Base-by-base conservation (phyloP, 2,797 vertebrate species). In the Numenius phaeopus region DNA sequence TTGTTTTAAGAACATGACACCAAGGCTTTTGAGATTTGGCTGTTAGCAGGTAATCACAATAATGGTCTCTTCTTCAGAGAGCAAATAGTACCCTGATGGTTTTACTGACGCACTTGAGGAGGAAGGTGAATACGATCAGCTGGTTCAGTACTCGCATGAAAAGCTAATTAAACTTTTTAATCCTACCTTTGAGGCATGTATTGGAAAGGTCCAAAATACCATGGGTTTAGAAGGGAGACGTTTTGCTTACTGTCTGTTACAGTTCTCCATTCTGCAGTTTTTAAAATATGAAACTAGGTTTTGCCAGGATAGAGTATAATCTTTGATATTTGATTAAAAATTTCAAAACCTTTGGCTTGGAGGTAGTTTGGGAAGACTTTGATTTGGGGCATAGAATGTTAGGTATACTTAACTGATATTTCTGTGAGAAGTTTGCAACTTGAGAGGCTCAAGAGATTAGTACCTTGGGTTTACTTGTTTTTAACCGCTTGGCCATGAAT, bases 121-220 rank as follows among this genome's bases (percentile, higher is more conserved):
- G 67, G 94, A 96, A 91, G 86, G 84, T 87, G 85, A 64, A 87
- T 65, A 57, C 20, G 39, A 93, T 95, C 75, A 96, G 82, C 94
- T 97, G 83, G 54, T 81, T 96, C 65, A 79, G 61, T 80, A n/a
- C 67, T 85, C 94, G 72, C 37, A 34, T 65, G 14, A 70, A 91
- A 78, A 89, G 62, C 94, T 97, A 96, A 91, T 98, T 96, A 95
- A 97, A 93, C 55, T 77, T 87, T 78, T 89, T 96, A 93, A 88
- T 95, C 32, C n/a, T 92, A 3, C 70, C 64, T 91, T 49, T 93
- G 83, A 90, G 81, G 24, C 69, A 39, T 78, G 52, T 80, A 10
- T 83, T 61, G 81, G 77, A 90, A 90, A 91, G 75, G 40, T 61
- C 55, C n/a, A 61, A 83, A 95, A 76, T 93, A 57, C n/a, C 66